phyloP scores from a whole-genome alignment of 2,113 vertebrate species.

The Henicopernis longicauda region DNA sequence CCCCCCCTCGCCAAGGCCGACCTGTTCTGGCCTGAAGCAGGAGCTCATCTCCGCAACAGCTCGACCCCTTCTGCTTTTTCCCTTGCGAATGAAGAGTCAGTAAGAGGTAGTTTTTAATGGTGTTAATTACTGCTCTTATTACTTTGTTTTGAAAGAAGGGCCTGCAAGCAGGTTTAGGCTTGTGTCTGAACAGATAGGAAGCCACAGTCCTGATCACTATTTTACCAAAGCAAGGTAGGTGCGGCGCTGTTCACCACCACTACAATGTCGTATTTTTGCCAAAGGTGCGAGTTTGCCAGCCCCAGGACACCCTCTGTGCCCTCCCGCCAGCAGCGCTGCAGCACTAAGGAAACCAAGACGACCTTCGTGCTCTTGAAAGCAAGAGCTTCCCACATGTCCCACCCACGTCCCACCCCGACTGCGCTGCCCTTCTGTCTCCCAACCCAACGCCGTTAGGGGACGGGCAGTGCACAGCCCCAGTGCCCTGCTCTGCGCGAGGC shows the following conservation, averaged over 20 bases:
- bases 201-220: accelerated
- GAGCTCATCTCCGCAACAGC: not conserved
- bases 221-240: accelerated
- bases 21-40: accelerated
- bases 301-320: no score
- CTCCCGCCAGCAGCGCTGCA: accelerated
- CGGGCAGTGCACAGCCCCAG: accelerated
- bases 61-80: accelerated
- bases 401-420: accelerated
- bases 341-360: accelerated
- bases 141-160: not conserved
- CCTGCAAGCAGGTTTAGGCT: not conserved
- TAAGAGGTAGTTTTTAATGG: accelerated
- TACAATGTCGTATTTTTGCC: accelerated
- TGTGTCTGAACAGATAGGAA: accelerated
- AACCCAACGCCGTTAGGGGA: accelerated
- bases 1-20: accelerated
- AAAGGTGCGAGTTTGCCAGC: accelerated
- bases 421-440: accelerated
- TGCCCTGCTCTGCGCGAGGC: accelerated
- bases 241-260: accelerated
- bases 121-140: accelerated
- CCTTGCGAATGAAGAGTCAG: accelerated
- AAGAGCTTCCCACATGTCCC: accelerated
- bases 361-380: not conserved